Percentiles rank a stretch among this genome's conserved stretches.
Conservation (phyloP, 2,888 invertebrate species). For the Eugnorisma glareosa region DNA sequence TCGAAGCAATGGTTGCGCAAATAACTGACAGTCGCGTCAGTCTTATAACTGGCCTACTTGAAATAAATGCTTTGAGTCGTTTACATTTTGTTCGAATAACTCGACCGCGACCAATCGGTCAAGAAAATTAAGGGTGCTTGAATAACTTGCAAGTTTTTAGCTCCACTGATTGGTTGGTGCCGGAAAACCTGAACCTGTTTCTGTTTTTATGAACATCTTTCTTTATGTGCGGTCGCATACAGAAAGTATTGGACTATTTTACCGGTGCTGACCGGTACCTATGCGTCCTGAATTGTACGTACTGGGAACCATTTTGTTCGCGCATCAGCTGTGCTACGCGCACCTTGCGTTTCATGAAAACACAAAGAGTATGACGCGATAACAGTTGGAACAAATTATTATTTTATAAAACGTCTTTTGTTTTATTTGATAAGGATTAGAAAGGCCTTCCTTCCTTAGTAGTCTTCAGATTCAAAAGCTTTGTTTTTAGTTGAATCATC, state of each 20-base stretch:
- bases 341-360: background rate
- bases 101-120: background rate
- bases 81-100: background rate
- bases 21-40: background rate
- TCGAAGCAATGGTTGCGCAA: background rate
- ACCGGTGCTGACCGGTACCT: background rate
- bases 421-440: background rate
- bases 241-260: background rate
- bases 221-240: too few species aligned
- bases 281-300: background rate
- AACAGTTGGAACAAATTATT: too few species aligned
- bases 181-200: background rate
- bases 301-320: too few species aligned
- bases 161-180: background rate
- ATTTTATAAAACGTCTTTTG: background rate
- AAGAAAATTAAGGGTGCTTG: background rate
- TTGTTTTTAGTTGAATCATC: slow-evolving; percentile 19
- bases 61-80: background rate
- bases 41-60: too few species aligned
- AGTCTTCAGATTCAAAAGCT: background rate
- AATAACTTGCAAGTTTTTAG: too few species aligned
- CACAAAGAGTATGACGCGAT: background rate
- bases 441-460: background rate
- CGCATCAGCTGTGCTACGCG: background rate
- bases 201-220: background rate